A percentile compares a stretch with the other conserved stretches of the same genome.
Evolutionary conservation across 2,888 invertebrate genomes (phyloP).

Genomic region (Acrobasis consociella): DNA sequence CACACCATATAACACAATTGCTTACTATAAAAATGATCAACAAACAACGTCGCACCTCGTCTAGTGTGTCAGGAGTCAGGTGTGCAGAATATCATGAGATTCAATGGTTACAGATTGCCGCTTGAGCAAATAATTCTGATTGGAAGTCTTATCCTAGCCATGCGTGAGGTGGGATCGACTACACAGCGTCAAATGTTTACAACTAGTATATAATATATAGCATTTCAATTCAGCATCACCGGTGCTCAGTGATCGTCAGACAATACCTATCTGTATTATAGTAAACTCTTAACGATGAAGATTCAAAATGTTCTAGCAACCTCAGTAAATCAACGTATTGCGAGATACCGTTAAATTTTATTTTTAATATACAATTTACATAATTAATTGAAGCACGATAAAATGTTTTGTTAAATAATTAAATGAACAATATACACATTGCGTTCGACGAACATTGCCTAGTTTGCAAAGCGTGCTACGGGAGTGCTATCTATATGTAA

Average conservation of each 20-base stretch:
- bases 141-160: slow-evolving; percentile 70
- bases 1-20: slow-evolving; percentile 80
- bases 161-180: slow-evolving; percentile 75
- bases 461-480: slow-evolving; percentile 68
- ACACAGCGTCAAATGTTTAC: slow-evolving; percentile 55
- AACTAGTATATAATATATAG: slow-evolving; percentile 57
- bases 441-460: slow-evolving; percentile 53
- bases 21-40: slow-evolving; percentile 81
- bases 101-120: slow-evolving; percentile 77
- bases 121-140: slow-evolving; percentile 80
- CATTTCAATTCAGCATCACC: slow-evolving; percentile 58
- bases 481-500: slow-evolving; percentile 58
- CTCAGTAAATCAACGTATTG: slow-evolving; percentile 70
- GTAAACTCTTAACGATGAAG: slow-evolving; percentile 60
- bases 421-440: slow-evolving; percentile 61
- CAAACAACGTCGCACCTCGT: slow-evolving; percentile 79
- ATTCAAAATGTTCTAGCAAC: slow-evolving; percentile 72
- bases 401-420: slow-evolving; percentile 62
- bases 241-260: slow-evolving; percentile 59
- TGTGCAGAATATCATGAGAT: slow-evolving; percentile 77
- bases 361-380: slow-evolving; percentile 77
- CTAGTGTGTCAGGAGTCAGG: slow-evolving; percentile 64
- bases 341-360: slow-evolving; percentile 65
- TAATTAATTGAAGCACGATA: slow-evolving; percentile 69
- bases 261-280: slow-evolving; percentile 51